phyloP scores from a whole-genome alignment of 1,140 invertebrate species.

The Hylaeus volcanicus region DNA sequence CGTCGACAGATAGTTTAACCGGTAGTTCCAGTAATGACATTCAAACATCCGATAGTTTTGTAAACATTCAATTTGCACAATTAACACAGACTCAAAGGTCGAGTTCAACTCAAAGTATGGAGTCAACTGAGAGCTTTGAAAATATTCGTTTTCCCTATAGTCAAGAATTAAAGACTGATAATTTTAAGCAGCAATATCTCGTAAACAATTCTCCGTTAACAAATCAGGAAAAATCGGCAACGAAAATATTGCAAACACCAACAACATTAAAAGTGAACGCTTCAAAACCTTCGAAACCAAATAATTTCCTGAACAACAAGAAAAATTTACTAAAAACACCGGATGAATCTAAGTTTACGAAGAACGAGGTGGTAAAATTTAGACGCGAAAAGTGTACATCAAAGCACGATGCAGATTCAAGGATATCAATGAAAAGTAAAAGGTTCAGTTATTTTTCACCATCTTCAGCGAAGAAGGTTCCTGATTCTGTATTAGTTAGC shows the following conservation, averaged over 20 bases:
- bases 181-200: constrained; percentile 16
- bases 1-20: constrained; percentile 67
- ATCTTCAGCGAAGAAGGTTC: constrained; percentile 48
- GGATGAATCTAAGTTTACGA: constrained; percentile 47
- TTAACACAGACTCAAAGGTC: constrained; percentile 57
- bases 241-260: constrained; percentile 16
- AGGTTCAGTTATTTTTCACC: constrained; percentile 66
- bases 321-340: constrained; percentile 17
- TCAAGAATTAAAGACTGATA: constrained; percentile 20
- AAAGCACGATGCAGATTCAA: constrained; percentile 24
- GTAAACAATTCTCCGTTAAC: neutral
- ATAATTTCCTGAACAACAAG: neutral
- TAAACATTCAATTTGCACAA: constrained; percentile 72
- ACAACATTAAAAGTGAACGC: constrained; percentile 21
- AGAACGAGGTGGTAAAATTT: constrained; percentile 62
- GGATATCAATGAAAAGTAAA: constrained; percentile 47
- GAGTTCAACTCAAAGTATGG: constrained; percentile 68
- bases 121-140: constrained; percentile 71
- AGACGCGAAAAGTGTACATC: constrained; percentile 60
- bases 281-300: neutral
- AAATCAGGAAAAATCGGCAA: constrained; percentile 20
- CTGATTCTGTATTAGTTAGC: constrained; percentile 41
- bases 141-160: constrained; percentile 61
- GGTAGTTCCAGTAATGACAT: constrained; percentile 72
- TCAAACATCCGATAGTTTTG: constrained; percentile 75